Percentiles rank a stretch among this genome's conserved stretches.
Evolutionary conservation across 2,113 vertebrate genomes (phyloP).

Genomic region (Crotalus tigris): DNA sequence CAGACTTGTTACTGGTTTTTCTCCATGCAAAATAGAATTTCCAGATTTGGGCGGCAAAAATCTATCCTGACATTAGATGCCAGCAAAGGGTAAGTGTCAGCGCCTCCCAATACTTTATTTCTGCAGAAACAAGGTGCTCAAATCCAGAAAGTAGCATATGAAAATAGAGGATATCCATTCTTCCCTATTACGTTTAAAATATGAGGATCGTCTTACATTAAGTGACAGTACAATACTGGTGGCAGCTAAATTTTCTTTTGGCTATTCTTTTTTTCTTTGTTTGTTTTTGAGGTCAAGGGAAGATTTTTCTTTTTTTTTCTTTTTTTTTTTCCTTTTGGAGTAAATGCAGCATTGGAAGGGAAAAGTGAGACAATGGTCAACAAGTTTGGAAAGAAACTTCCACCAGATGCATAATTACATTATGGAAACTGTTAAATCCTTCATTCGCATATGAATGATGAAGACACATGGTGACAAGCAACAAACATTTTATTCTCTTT

Average conservation of each 20-base stretch:
- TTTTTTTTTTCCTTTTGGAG: background rate
- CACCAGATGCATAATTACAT: background rate
- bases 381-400: background rate
- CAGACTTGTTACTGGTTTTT: background rate
- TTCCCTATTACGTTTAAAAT: background rate
- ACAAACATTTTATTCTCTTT: too few relatives aligned
- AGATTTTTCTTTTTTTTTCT: background rate
- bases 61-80: background rate
- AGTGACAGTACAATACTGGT: background rate
- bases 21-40: background rate
- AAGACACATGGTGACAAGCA: too few relatives aligned
- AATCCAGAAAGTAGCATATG: background rate
- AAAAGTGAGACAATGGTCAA: background rate
- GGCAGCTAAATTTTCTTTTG: background rate
- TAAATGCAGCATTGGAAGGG: background rate
- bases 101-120: background rate
- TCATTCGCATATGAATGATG: too few relatives aligned
- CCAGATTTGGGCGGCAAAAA: background rate
- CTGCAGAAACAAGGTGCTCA: background rate
- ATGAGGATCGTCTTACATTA: background rate
- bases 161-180: background rate
- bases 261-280: background rate
- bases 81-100: background rate
- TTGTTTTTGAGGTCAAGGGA: background rate
- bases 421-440: background rate